Evolutionary conservation across 2,888 invertebrate species (phyloP), one percentile per base, ranked within the genome.

Genomic region (Lithophane leautieri): DNA sequence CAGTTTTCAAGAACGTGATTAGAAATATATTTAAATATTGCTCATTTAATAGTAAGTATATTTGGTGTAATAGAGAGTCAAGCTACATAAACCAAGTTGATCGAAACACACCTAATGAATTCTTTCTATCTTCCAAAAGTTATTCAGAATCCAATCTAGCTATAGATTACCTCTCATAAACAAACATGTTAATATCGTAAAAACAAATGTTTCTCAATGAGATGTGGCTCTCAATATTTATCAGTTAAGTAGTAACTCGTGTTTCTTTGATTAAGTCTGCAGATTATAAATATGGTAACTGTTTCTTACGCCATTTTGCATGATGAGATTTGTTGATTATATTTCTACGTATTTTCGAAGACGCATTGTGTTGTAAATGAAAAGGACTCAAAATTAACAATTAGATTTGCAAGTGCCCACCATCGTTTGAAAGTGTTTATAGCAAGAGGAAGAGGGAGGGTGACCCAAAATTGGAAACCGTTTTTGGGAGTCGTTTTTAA

Each of bases 161-260:
- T 73, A 40, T 76, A 82, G 67, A 79, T 74, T 28, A 72, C 50
- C 50, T 73, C 61, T 9, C 40, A 75, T 85, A 85, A 84, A 85
- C 60, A 69, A 76, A 70, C 65, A 70, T 58, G 69, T 8, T 52
- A 85, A 75, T 78, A 56, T 78, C 81, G 70, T 81, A 80, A 76
- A 83, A 80, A 78, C 50, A 54, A 74, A 85, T 83, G 76, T 78
- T 71, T 69, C 70, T 52, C 67, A 73, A 68, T 63, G 25, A 76
- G 54, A 56, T 75, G 40, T 34, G 8, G 62, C 63, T 72, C 40
- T 19, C 42, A 40, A 73, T 72, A 14, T 83, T 76, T 76, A 83
- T 81, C 14, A 0, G 56, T 58, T 2, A 54, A 28, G 47, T 70
- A 47, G 40, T 81, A 67, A 67, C 65, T 84, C 67, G 11, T 56